Evolutionary conservation across 30 jellyfish, hydroid and myxozoan species (phyloP).

Genomic region (Haliclystus octoradiatus): DNA sequence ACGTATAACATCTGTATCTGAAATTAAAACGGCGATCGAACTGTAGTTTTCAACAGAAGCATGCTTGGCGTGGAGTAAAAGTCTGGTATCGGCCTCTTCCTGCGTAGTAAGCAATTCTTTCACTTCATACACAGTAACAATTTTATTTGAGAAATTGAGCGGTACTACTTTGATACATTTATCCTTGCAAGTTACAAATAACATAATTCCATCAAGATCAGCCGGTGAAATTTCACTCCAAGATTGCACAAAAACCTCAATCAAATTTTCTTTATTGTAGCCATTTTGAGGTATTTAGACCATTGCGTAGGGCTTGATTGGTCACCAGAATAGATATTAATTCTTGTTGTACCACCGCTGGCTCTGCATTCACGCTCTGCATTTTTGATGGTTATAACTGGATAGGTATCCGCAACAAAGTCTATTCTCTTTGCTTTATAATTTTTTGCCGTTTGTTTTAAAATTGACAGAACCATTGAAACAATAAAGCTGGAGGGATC

Average conservation of each 20-base stretch:
- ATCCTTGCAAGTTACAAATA: neutral
- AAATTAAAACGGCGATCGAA: neutral
- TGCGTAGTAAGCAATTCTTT: neutral
- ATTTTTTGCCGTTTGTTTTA: constrained; percentile 4
- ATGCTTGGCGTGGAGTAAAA: neutral
- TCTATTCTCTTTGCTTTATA: constrained; percentile 14
- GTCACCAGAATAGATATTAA: constrained; percentile 2
- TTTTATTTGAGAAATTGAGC: too few relatives aligned
- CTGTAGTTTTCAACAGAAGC: neutral
- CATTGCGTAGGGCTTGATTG: constrained; percentile 23
- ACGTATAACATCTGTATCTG: neutral
- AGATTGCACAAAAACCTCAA: neutral
- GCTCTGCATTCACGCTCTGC: constrained; percentile 25
- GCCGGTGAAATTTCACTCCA: neutral
- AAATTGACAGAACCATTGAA: neutral
- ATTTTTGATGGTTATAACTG: constrained; percentile 17
- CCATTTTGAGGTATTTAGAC: constrained; percentile 22
- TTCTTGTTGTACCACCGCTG: constrained; percentile 8
- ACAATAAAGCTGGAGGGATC: neutral
- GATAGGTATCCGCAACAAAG: constrained; percentile 22
- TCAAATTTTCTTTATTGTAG: constrained; percentile 13
- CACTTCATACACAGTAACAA: neutral
- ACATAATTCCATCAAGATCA: neutral
- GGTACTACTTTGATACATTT: too few relatives aligned
- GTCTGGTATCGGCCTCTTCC: neutral